Base-by-base conservation (phyloP, 2,113 vertebrate species). In the Burhinus oedicnemus region DNA sequence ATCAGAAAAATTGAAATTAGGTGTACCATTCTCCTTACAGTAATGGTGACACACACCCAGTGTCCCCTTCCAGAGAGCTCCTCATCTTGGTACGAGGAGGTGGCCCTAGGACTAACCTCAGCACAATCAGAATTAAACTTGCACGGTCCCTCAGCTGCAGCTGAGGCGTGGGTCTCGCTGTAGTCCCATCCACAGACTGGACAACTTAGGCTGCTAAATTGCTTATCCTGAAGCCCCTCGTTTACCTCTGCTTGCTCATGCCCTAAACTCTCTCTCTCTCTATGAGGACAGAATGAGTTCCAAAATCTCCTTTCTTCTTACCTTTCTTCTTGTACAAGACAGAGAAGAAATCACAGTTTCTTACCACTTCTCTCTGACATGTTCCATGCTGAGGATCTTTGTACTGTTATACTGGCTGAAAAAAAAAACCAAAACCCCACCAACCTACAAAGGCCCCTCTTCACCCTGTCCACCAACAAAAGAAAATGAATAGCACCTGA, bases 51-150 rank as follows among this genome's bases (percentile, higher is more conserved):
- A 38, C 1, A 0, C 27, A 44, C 6, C 36, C 6, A 21, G 26
- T 25, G 26, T 20, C 30, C 32, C 7, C 51, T 42, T 42, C 23
- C 57, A 60, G 42, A 86, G 32, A 45, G 32, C 12, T 51, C 13
- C 22, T 72, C 23, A 6, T 14, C 21, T 51, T 0, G 0, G 5
- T 52, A 10, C 12, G 30, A 32, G 38, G 15, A 72, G 2, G 11
- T 15, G 8, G 27, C 12, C 15, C 26, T 23, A 32, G 57, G 27
- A 85, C 12, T 40, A 45, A n/a, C 5, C 12, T 15, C 32, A 47
- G 9, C 52, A 68, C 22, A 51, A 15, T 13, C 32, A 47, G 17
- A 9, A 36, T 36, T 52, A 34, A 65, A 54, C 26, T 64, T 1
- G 0, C 30, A 22, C 23, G 6, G 4, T 51, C 22, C 36, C 40